A percentile compares a stretch with the other conserved stretches of the same genome.
phyloP scores from a whole-genome alignment of 2,113 vertebrate species.

The Muscicapa adusta region DNA sequence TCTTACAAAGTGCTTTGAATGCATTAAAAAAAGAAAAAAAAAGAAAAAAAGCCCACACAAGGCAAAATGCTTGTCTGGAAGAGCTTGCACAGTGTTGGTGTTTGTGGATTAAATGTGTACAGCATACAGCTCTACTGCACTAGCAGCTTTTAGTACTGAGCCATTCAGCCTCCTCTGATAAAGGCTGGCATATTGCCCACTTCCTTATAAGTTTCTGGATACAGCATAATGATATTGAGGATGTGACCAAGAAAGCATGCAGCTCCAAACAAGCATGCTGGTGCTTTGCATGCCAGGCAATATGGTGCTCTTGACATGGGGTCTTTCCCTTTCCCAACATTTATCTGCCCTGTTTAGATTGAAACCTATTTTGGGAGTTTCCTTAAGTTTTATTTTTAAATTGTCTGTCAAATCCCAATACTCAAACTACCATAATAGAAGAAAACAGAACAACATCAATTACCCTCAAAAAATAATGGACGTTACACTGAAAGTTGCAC shows the following conservation, averaged over 20 bases:
- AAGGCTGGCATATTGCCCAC: background rate
- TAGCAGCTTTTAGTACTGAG: background rate
- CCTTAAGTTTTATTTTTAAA: background rate
- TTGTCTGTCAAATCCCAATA: background rate
- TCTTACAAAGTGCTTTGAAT: background rate
- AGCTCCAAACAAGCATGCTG: background rate
- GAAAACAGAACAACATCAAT: background rate
- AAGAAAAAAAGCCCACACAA: background rate
- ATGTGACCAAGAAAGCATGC: background rate
- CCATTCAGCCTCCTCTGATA: background rate
- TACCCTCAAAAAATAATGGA: background rate
- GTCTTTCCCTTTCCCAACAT: background rate
- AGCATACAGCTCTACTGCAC: background rate
- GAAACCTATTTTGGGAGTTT: background rate
- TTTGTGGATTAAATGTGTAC: background rate
- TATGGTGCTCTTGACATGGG: background rate
- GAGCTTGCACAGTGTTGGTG: background rate
- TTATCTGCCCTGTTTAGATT: background rate
- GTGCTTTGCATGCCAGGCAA: background rate
- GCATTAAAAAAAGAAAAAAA: background rate
- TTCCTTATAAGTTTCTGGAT: background rate
- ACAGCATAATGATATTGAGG: background rate
- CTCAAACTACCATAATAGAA: background rate
- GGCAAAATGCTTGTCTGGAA: background rate
- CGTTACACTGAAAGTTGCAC: background rate